Base-by-base conservation (phyloP, 2,113 vertebrate genomes). In the Salvator merianae region DNA sequence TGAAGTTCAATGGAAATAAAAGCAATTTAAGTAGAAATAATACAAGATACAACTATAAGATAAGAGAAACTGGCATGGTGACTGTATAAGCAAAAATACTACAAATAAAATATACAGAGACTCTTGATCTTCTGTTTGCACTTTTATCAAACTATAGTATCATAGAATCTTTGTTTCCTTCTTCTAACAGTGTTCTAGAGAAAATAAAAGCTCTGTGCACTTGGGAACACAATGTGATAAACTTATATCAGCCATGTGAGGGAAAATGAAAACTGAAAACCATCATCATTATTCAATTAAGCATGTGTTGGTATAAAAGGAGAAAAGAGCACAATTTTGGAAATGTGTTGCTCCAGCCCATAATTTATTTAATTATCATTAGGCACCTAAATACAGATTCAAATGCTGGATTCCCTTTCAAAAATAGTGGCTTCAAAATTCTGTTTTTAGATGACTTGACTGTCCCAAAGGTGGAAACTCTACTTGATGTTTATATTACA, bases 401-500 rank as follows among this genome's bases (percentile, higher is more conserved):
- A 53, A 28, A 24, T 2, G 5, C 74, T 66, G 36, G 36, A 63
- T 77, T 90, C 85, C 55, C 73, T 79, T 47, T 53, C 81, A 55
- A 34, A 65, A 18, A 2, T 84, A 63, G 82, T 76, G 66, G 53
- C 53, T 81, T 47, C 2, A 12, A 8, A 13, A 80, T 14, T 43
- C 28, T 32, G 28, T 28, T 55, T 85, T 92, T 88, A 10, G 70
- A 78, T 84, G 63, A 34, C 77, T 62, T 79, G 82, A n/a, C 84
- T 90, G 87, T 77, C 70, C 30, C 76, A 79, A 28, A 78, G 30
- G 83, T 55, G 53, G 40, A 75, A 75, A 79, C 71, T 75, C 85
- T 90, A 79, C 71, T 87, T 86, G 22, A 0, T 26, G 74, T 84
- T 91, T 89, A 84, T 83, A 73, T 84, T 50, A 66, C 84, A 32